A percentile compares a stretch with the other conserved stretches of the same genome.
These are phyloP conservation scores for Drosophila kurseongensis DNA, from an alignment of 1,140 invertebrate genomes.

Conservation along the genomic window DNA sequence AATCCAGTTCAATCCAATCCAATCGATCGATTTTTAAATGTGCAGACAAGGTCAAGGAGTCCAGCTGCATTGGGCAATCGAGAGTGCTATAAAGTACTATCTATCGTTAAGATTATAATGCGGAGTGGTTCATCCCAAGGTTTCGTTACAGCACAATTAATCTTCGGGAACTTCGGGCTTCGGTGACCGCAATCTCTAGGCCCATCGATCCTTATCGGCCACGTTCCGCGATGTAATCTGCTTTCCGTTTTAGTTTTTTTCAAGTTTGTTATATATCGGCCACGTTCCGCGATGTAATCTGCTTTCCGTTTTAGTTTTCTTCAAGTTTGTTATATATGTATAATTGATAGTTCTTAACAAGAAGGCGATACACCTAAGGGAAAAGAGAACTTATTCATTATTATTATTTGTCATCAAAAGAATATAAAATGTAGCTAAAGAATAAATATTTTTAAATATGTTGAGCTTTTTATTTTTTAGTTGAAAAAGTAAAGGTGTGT, in stretches of 20 bases:
- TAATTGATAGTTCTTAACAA: neutral
- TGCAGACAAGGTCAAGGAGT: conserved; percentile 31
- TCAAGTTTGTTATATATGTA: conserved; percentile 7
- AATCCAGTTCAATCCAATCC: neutral
- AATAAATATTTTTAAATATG: too few relatives aligned
- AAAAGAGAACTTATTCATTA: neutral
- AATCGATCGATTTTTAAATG: neutral
- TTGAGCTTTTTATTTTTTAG: too few relatives aligned
- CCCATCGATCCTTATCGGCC: conserved; percentile 24
- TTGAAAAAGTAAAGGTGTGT: too few relatives aligned
- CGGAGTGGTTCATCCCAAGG: neutral
- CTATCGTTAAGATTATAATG: conserved; percentile 3
- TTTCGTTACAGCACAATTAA: conserved; percentile 19
- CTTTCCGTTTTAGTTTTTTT: conserved; percentile 21
- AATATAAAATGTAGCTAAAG: too few relatives aligned
- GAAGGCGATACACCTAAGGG: conserved; percentile 3
- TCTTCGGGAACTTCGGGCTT: neutral
- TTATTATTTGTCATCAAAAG: too few relatives aligned
- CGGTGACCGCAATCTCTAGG: neutral
- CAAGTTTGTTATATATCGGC: conserved; percentile 12
- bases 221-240: conserved; percentile 10
- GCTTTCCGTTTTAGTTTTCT: conserved; percentile 20
- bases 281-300: conserved; percentile 9
- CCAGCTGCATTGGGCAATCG: conserved; percentile 10
- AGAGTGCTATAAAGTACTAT: neutral